Base-by-base conservation (phyloP, 2,888 invertebrate species). In the Limulus polyphemus region DNA sequence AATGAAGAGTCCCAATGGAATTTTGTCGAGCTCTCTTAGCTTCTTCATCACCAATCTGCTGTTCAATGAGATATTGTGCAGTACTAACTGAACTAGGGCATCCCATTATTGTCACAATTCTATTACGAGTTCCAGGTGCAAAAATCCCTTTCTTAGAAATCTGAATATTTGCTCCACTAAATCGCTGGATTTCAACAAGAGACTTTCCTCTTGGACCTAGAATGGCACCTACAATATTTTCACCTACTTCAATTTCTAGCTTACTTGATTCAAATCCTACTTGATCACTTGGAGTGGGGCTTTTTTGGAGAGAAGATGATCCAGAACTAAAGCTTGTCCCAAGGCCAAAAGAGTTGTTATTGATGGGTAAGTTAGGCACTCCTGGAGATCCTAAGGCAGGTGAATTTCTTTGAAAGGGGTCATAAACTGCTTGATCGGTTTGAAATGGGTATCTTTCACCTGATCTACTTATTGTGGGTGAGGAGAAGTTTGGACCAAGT, bases 131-230 rank as follows among this genome's bases (percentile, higher is more conserved):
- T 79, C 94, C 94, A 71, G 95, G 94, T 74, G 92, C 90, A 82
- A 91, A 95, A 76, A 90, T 90, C 77, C 94, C 94, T 82, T 95
- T 95, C 84, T 95, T 95, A 72, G 93, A 93, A 81, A 97, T 95
- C 82, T 95, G 94, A 80, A 97, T 93, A 82, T 89, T 93, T 79
- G 95, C 93, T 78, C 94, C 93, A 76, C 92, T 93, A 81, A 88
- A 84, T 81, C 93, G 91, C 82, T 95, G 95, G 79, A 97, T 91
- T 83, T 97, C 95, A 75, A 93, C 89, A 77, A 97, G 84, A 79
- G 92, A 89, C 79, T 92, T 88, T 70, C 95, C 97, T 76, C 92
- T 94, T 71, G 93, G 94, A 82, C 92, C 97, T 78, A 97, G 83
- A 75, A 98, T 93, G 76, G 94, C 95, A 75, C 95, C 97, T 77